Percentiles rank a stretch among this genome's conserved stretches.
These are phyloP conservation scores for Sesia bembeciformis DNA, from an alignment of 2,888 invertebrate genomes.

Conservation along the genomic window DNA sequence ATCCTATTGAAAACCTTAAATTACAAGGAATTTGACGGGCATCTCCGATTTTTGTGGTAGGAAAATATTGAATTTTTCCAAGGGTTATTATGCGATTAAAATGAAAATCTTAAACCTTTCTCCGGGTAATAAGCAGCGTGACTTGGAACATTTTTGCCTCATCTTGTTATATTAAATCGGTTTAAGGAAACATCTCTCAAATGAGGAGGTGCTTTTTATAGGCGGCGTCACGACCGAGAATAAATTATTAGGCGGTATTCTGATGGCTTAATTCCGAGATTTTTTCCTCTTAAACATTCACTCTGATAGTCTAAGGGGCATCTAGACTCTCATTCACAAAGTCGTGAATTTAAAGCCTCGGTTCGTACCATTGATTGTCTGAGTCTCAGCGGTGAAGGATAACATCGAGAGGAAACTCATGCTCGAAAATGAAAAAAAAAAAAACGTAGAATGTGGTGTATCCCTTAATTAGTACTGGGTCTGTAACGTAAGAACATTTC, in stretches of 20 bases:
- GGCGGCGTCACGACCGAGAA: constrained; percentile 5
- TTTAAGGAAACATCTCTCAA: constrained; percentile 25
- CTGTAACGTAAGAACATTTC: too few species aligned
- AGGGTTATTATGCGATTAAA: constrained; percentile 62
- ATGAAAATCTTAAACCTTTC: constrained; percentile 55
- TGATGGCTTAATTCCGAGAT: background rate
- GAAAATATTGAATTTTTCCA: constrained; percentile 40
- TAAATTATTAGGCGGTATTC: constrained; percentile 2
- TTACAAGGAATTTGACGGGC: background rate
- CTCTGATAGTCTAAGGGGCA: too few species aligned
- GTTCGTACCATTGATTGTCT: too few species aligned
- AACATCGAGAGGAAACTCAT: too few species aligned
- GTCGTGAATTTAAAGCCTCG: too few species aligned
- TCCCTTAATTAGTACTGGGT: too few species aligned
- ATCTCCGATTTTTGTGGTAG: background rate
- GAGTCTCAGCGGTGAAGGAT: too few species aligned
- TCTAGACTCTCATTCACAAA: too few species aligned
- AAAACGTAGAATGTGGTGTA: too few species aligned
- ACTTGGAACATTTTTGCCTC: constrained; percentile 56
- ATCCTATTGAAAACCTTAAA: too few species aligned
- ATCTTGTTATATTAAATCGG: constrained; percentile 55
- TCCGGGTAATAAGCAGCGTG: constrained; percentile 62
- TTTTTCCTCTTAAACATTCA: background rate
- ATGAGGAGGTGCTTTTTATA: constrained; percentile 18
- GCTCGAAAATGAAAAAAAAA: too few species aligned